Evolutionary conservation across 1,140 invertebrate species (phyloP), one percentile per base, ranked within the genome.

Genomic region (Drosophila quadrilineata): DNA sequence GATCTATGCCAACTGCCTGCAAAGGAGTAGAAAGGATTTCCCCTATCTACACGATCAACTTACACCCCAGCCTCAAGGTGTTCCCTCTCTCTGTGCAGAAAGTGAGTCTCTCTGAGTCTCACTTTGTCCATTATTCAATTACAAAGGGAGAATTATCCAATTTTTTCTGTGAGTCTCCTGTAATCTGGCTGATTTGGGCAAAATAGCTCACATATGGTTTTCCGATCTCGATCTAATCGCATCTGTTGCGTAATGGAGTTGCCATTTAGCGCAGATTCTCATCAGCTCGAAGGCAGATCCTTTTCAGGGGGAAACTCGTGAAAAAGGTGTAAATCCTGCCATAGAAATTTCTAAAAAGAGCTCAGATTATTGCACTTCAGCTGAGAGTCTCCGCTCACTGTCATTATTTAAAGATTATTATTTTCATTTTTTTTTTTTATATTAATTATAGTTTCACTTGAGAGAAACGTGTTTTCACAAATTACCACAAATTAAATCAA

Each of bases 151-250:
- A 45, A 22, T 29, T n/a, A 9, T 31, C 16, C n/a, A 4, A 16
- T 17, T 19, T 28, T 28, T 9, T 17, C 22, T 17, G 22, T 12
- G 8, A 40, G 6, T 45, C 3, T 6, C 8, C 6, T 38, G 19
- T 26, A 49, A 8, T 38, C 8, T 35, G 21, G 16, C 36, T 41
- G 3, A 22, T 10, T 17, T 41, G 38, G 38, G 28, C n/a, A n/a
- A n/a, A n/a, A n/a, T n/a, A n/a, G 49, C 40, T 26, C 75, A 82
- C 76, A 82, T 70, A 82, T 84, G 76, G 72, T 75, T 73, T 54
- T 21, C 36, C 36, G 14, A 14, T 38, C 17, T 31, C 31, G 54
- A 75, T 79, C 75, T 71, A 69, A 63, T 63, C 52, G 49, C 56
- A 62, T 59, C 58, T 60, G 65, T 62, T 65, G 46, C 52, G 72